A percentile compares a stretch with the other conserved stretches of the same genome.
Evolutionary conservation across 2,888 invertebrate species (phyloP).

Genomic region (Drosophila greeni): DNA sequence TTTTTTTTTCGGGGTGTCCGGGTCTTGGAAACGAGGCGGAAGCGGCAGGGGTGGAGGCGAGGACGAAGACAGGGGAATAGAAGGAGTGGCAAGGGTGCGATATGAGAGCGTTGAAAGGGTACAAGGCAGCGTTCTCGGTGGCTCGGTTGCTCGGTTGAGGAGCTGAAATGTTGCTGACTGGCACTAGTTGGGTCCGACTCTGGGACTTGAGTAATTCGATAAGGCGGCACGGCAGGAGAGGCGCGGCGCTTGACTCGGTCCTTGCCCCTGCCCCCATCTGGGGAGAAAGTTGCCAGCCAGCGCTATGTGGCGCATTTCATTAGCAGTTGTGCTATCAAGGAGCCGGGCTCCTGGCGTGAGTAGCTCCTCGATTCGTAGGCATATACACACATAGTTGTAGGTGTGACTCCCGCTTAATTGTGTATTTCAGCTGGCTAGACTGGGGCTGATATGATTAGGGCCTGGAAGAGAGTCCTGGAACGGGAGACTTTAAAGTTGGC

Average conservation of each 20-base stretch:
- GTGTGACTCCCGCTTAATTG: slow-evolving; percentile 57
- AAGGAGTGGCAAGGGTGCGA: slow-evolving; percentile 35
- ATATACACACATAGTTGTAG: slow-evolving; percentile 25
- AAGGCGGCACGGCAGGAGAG: slow-evolving; percentile 32
- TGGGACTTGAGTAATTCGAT: slow-evolving; percentile 71
- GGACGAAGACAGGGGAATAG: slow-evolving; percentile 10
- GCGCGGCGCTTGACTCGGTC: slow-evolving; percentile 31
- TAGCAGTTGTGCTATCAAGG: slow-evolving; percentile 62
- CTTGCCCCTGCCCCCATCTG: slow-evolving; percentile 36
- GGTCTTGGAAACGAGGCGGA: slow-evolving; percentile 12
- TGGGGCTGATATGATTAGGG: slow-evolving; percentile 43
- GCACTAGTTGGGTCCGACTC: slow-evolving; percentile 57
- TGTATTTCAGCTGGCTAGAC: slow-evolving; percentile 49
- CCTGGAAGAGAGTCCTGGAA: not conserved
- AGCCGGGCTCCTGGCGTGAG: slow-evolving; percentile 22
- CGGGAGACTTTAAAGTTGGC: slow-evolving; percentile 32
- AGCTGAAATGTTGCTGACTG: slow-evolving; percentile 72
- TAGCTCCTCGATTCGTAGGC: slow-evolving; percentile 55
- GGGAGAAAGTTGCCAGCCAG: slow-evolving; percentile 60
- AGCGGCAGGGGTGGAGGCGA: slow-evolving; percentile 15
- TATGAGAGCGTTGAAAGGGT: slow-evolving; percentile 67
- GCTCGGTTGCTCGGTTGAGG: slow-evolving; percentile 26
- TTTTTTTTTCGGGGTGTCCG: slow-evolving; percentile 44
- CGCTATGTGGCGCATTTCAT: slow-evolving; percentile 73
- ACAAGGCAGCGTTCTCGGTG: slow-evolving; percentile 61